A percentile compares a stretch with the other conserved stretches of the same genome.
Evolutionary conservation across 2,888 invertebrate genomes (phyloP).

Genomic region (Tachystola acroxantha): DNA sequence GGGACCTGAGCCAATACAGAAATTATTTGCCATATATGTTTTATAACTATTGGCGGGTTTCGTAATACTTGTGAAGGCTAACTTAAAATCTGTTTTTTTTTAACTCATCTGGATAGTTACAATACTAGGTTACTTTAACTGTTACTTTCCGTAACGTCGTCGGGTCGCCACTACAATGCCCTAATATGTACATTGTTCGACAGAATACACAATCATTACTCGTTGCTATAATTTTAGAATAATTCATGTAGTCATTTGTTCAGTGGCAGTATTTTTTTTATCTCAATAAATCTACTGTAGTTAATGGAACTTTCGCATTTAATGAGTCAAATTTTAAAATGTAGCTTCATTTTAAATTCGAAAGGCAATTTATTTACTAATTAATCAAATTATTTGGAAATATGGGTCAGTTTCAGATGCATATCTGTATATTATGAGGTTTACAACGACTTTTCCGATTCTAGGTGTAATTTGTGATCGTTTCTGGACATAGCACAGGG

Average conservation of each 20-base stretch:
- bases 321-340: background rate
- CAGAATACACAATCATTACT: conserved; percentile 2
- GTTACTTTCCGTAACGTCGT: background rate
- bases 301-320: conserved; percentile 4
- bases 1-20: too few relatives aligned
- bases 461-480: too few relatives aligned
- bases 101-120: too few relatives aligned
- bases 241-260: background rate
- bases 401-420: too few relatives aligned
- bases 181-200: conserved; percentile 1
- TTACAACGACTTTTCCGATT: too few relatives aligned
- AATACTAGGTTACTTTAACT: background rate
- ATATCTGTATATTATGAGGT: too few relatives aligned
- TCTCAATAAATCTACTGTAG: conserved; percentile 2
- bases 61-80: too few relatives aligned
- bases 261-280: conserved; percentile 3
- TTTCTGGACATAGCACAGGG: too few relatives aligned
- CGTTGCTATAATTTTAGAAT: conserved; percentile 2
- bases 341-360: background rate
- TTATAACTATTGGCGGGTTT: too few relatives aligned
- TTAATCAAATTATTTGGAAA: too few relatives aligned
- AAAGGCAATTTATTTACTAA: background rate
- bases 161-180: background rate
- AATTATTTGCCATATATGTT: too few relatives aligned
- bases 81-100: too few relatives aligned